These are phyloP conservation scores for Furnarius figulus DNA, from an alignment of 2,113 vertebrate genomes.

Conservation along the genomic window DNA sequence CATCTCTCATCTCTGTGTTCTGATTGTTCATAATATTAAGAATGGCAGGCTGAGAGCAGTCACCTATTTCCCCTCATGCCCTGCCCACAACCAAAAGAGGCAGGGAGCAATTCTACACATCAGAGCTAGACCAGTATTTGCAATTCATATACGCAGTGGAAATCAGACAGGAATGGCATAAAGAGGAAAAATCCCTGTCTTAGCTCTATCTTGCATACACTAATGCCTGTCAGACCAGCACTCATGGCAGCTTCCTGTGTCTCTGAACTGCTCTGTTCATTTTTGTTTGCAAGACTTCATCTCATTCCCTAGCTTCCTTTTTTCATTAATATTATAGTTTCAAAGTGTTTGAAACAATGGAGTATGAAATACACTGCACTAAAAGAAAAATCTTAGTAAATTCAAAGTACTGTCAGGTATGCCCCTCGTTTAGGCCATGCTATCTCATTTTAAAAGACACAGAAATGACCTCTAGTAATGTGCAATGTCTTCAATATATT, in stretches of 20 bases:
- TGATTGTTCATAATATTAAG: background rate
- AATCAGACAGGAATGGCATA: background rate
- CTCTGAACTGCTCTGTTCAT: background rate
- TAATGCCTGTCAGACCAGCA: background rate
- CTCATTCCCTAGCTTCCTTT: background rate
- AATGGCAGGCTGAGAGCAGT: background rate
- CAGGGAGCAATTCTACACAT: background rate
- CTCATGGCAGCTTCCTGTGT: background rate
- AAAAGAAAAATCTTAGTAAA: background rate
- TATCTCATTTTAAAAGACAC: background rate
- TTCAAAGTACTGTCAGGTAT: background rate
- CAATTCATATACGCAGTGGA: rapidly evolving
- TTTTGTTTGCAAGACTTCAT: background rate
- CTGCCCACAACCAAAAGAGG: background rate
- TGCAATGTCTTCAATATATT: background rate
- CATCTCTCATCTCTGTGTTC: background rate
- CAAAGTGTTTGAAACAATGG: background rate
- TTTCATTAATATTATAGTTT: background rate
- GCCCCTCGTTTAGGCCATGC: background rate
- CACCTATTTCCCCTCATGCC: background rate
- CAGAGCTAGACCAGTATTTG: background rate
- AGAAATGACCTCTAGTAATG: background rate
- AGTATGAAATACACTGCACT: background rate
- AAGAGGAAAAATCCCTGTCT: background rate
- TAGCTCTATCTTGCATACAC: background rate